These are phyloP conservation scores for Catharus minimus DNA, from an alignment of 2,113 vertebrate genomes.

Conservation along the genomic window DNA sequence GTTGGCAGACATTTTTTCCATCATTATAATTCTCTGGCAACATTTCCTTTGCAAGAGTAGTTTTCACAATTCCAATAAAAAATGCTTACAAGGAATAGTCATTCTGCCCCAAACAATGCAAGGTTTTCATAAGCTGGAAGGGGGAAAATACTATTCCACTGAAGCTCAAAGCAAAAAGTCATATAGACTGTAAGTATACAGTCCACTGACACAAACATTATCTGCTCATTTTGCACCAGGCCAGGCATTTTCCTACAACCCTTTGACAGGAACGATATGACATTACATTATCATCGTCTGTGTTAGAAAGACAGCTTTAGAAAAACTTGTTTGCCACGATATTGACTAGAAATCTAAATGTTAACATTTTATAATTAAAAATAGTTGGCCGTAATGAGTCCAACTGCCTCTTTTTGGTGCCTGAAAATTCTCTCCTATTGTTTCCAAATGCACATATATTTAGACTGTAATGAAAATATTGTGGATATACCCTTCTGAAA, in stretches of 20 bases:
- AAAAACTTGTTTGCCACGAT: neutral
- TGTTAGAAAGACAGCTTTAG: neutral
- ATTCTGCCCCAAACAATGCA: neutral
- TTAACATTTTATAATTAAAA: neutral
- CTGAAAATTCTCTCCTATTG: neutral
- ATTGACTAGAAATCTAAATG: neutral
- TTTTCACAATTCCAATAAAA: neutral
- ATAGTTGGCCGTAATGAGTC: neutral
- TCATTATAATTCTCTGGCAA: neutral
- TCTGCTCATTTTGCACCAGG: neutral
- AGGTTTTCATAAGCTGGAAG: neutral
- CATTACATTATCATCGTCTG: neutral
- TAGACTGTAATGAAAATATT: neutral
- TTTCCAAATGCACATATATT: neutral
- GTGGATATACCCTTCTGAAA: neutral
- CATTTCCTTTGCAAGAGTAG: neutral
- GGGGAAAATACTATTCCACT: neutral
- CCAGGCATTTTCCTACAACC: neutral
- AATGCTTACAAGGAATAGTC: neutral
- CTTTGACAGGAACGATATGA: neutral
- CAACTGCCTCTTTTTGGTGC: neutral
- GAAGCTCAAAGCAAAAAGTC: neutral
- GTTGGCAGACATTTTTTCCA: neutral
- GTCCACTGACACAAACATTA: neutral
- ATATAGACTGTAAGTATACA: neutral